phyloP scores from a whole-genome alignment of 1,140 invertebrate species.

The Atta colombica region DNA sequence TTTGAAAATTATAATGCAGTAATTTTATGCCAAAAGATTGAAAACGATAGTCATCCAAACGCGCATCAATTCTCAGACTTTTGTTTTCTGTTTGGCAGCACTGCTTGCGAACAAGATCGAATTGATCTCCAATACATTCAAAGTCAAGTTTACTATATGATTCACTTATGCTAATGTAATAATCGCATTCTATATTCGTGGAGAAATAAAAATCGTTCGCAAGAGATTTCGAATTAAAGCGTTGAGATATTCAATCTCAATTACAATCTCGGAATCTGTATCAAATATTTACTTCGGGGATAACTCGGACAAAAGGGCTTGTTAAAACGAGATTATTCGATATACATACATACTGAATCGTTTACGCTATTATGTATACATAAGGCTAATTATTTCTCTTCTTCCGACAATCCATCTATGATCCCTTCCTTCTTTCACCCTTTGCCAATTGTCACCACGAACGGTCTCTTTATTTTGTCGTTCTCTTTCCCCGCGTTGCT shows the following conservation, averaged over 20 bases:
- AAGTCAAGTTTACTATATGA: background rate
- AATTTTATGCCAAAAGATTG: too few species aligned
- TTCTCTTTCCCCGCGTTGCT: constrained; percentile 60
- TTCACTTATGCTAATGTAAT: background rate
- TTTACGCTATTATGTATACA: background rate
- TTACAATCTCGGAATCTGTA: background rate
- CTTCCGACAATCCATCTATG: constrained; percentile 12
- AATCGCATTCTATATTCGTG: background rate
- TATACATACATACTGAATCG: background rate
- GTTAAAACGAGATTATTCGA: constrained; percentile 55
- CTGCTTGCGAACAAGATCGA: too few species aligned
- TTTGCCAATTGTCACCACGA: constrained; percentile 44
- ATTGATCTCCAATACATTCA: background rate
- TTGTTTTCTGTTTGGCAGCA: too few species aligned
- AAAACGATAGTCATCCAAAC: too few species aligned
- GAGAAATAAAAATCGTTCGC: background rate
- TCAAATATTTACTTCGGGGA: background rate
- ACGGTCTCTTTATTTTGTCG: constrained; percentile 62
- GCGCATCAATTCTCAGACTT: too few species aligned
- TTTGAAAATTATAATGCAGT: too few species aligned
- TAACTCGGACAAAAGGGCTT: background rate
- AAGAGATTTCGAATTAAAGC: too few species aligned
- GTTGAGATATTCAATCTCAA: background rate
- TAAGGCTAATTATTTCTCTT: constrained; percentile 6
- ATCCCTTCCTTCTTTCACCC: constrained; percentile 32